phyloP scores from a whole-genome alignment of 2,797 vertebrate genomes.

The Octomys mimax region DNA sequence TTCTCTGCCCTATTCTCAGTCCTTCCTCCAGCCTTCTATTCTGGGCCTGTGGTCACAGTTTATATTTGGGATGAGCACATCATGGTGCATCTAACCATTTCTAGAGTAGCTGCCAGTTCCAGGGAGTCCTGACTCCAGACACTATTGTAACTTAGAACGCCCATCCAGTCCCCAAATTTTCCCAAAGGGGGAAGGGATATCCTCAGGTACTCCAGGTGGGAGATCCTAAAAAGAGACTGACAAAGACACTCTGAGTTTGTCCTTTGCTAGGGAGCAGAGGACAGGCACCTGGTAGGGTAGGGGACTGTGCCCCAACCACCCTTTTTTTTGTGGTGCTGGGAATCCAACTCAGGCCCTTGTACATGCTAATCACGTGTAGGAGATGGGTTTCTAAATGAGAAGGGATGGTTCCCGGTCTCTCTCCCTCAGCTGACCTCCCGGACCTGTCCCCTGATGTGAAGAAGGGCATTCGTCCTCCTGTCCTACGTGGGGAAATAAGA shows the following conservation, averaged over 20 bases:
- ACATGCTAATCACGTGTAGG: background rate
- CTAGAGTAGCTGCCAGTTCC: constrained; percentile 73
- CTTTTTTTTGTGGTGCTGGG: background rate
- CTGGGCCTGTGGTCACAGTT: constrained; percentile 85
- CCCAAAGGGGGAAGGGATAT: background rate
- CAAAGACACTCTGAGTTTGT: constrained; percentile 21
- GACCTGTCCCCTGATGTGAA: background rate
- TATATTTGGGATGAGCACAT: constrained; percentile 84
- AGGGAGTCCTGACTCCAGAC: constrained; percentile 54
- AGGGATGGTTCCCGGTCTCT: background rate
- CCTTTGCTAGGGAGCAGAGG: constrained; percentile 40
- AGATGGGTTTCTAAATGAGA: constrained; percentile 15
- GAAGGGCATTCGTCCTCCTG: background rate
- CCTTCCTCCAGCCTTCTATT: constrained; percentile 83
- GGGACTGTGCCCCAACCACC: background rate
- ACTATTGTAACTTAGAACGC: constrained; percentile 43
- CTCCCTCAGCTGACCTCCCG: background rate
- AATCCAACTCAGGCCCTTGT: background rate
- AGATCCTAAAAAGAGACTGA: constrained; percentile 41
- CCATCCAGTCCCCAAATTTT: background rate
- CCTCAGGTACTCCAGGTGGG: constrained; percentile 42
- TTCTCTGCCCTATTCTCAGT: constrained; percentile 75
- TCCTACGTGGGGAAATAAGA: background rate
- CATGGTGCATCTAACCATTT: constrained; percentile 81
- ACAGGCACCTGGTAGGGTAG: background rate